These are phyloP conservation scores for Hydrotaea diabolus DNA, from an alignment of 2,888 invertebrate genomes.

Conservation along the genomic window DNA sequence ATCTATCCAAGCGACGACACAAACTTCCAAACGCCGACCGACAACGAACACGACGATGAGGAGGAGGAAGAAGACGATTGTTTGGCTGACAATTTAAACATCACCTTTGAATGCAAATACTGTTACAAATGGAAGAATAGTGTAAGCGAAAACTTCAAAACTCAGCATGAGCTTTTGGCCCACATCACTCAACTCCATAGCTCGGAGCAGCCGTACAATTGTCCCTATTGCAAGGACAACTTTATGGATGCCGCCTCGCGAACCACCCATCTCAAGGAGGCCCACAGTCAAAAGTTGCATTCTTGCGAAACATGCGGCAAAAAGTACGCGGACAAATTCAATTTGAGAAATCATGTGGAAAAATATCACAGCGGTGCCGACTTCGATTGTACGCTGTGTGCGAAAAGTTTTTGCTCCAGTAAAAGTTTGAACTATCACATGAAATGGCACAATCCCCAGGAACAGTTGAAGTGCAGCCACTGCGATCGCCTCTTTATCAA, in stretches of 20 bases:
- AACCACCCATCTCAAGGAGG: conserved; percentile 75
- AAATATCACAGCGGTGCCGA: conserved; percentile 77
- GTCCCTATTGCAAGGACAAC: conserved; percentile 73
- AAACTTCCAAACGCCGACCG: background rate
- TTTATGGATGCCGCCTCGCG: conserved; percentile 77
- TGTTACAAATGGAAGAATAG: conserved; percentile 72
- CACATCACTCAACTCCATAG: conserved; percentile 73
- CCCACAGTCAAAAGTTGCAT: conserved; percentile 74
- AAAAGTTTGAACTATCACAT: conserved; percentile 77
- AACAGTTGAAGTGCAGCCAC: conserved; percentile 74
- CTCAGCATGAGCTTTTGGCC: conserved; percentile 72
- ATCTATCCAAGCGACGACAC: background rate
- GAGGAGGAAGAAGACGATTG: conserved; percentile 48
- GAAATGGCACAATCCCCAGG: conserved; percentile 77
- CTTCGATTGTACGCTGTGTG: conserved; percentile 75
- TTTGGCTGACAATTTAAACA: conserved; percentile 58
- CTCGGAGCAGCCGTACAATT: conserved; percentile 74
- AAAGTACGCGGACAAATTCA: conserved; percentile 76
- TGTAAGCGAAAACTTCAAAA: conserved; percentile 69
- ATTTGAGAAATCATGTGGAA: conserved; percentile 75
- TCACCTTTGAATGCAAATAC: conserved; percentile 73
- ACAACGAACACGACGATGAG: conserved; percentile 23
- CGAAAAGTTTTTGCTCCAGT: conserved; percentile 76
- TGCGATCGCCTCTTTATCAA: conserved; percentile 77
- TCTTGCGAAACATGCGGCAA: conserved; percentile 75